Percentiles rank a stretch among this genome's conserved stretches.
Evolutionary conservation across 1,140 invertebrate species (phyloP).

Genomic region (Pectinophora gossypiella): DNA sequence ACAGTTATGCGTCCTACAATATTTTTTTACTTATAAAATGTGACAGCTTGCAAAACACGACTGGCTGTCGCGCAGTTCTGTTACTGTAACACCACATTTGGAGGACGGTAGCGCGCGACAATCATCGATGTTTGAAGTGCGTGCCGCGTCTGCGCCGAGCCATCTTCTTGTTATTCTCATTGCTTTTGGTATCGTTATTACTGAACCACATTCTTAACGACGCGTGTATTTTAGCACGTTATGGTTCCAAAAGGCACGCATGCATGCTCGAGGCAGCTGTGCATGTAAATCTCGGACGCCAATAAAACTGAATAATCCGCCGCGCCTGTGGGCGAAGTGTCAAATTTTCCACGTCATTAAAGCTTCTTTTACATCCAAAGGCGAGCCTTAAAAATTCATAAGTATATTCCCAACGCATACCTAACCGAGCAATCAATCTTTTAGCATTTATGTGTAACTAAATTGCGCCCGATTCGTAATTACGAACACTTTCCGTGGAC

Average conservation of each 20-base stretch:
- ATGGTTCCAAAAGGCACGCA: neutral
- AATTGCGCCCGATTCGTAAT: no score
- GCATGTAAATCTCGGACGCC: constrained; percentile 42
- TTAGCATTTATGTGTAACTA: neutral
- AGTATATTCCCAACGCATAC: neutral
- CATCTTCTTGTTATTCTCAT: neutral
- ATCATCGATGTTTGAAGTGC: no score
- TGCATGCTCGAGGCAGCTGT: neutral
- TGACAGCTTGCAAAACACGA: no score
- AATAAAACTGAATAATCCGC: constrained; percentile 50
- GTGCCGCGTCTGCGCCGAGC: neutral
- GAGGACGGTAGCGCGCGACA: no score
- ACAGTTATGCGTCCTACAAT: no score
- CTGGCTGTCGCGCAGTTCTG: no score
- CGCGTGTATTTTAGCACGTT: neutral
- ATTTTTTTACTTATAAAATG: no score
- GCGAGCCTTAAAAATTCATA: neutral
- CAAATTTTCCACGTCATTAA: constrained; percentile 63
- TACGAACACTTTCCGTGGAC: no score
- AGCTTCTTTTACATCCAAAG: constrained; percentile 16
- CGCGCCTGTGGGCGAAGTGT: constrained; percentile 47
- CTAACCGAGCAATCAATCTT: neutral
- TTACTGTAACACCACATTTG: no score
- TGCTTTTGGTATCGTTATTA: no score
- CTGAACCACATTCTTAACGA: neutral